Evolutionary conservation across 2,888 invertebrate genomes (phyloP).

Genomic region (Scaptomyza cyrtandrae): DNA sequence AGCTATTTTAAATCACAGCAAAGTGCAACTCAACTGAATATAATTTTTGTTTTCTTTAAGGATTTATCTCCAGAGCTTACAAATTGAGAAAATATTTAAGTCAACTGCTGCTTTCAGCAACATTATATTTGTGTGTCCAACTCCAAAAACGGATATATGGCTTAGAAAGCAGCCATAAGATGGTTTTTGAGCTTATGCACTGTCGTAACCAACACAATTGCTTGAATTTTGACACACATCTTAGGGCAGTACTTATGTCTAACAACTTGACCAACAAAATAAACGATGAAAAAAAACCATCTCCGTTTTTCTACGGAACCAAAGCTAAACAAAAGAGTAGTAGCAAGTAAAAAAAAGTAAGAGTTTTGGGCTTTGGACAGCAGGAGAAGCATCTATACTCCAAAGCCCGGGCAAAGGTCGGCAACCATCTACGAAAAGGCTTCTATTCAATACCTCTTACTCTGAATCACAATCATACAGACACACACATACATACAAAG

Average conservation of each 20-base stretch:
- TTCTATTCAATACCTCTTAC: constrained; percentile 65
- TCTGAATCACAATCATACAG: constrained; percentile 36
- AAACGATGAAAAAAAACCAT: constrained; percentile 24
- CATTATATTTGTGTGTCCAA: background rate
- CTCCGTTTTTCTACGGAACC: constrained; percentile 21
- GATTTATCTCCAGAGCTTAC: background rate
- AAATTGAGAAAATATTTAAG: constrained; percentile 3
- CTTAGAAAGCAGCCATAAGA: constrained; percentile 42
- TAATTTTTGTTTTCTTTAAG: background rate
- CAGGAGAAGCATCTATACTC: constrained; percentile 21
- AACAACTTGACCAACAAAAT: constrained; percentile 56
- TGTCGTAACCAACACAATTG: constrained; percentile 57
- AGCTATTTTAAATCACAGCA: too few species aligned
- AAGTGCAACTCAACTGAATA: background rate
- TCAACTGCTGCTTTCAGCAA: background rate
- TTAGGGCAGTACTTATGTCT: constrained; percentile 71
- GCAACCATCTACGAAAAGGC: constrained; percentile 53
- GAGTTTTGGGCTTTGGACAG: constrained; percentile 39
- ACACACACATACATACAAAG: constrained; percentile 14
- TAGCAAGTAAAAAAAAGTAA: constrained; percentile 11
- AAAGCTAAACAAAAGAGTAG: constrained; percentile 66
- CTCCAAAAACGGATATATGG: constrained; percentile 25
- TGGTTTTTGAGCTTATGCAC: constrained; percentile 49
- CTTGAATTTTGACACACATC: constrained; percentile 73
- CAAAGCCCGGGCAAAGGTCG: constrained; percentile 59